These are phyloP conservation scores for Rhabdomys dilectus DNA, from an alignment of 2,113 vertebrate genomes.

Conservation along the genomic window DNA sequence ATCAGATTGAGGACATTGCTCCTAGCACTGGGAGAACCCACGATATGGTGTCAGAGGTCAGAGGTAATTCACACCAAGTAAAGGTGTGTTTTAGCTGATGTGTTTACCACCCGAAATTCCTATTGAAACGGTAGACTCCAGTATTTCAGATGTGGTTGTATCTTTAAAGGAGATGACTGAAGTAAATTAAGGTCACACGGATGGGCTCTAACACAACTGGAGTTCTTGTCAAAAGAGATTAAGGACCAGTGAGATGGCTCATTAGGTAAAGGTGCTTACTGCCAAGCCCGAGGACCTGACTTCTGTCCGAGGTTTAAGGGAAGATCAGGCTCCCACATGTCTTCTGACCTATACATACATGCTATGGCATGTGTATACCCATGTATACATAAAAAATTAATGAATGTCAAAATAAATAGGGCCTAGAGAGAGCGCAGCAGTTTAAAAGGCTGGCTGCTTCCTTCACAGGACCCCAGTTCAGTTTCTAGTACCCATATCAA, in stretches of 20 bases:
- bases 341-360: not conserved
- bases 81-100: accelerated
- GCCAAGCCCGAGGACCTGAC: not conserved
- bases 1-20: not conserved
- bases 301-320: not conserved
- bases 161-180: not conserved
- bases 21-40: not conserved
- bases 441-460: not conserved
- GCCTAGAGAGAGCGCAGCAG: not conserved
- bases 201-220: not conserved
- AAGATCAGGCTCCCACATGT: not conserved
- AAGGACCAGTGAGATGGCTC: not conserved
- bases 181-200: not conserved
- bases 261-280: not conserved
- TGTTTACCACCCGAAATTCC: not conserved
- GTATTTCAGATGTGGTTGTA: not conserved
- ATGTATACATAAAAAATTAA: not conserved
- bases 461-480: not conserved
- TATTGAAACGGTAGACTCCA: not conserved
- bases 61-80: not conserved
- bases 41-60: too few relatives aligned
- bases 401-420: not conserved
- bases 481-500: not conserved
- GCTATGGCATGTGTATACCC: not conserved
- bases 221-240: not conserved